These are phyloP conservation scores for Cebidichthys violaceus DNA, from an alignment of 2,113 vertebrate genomes.

Conservation along the genomic window DNA sequence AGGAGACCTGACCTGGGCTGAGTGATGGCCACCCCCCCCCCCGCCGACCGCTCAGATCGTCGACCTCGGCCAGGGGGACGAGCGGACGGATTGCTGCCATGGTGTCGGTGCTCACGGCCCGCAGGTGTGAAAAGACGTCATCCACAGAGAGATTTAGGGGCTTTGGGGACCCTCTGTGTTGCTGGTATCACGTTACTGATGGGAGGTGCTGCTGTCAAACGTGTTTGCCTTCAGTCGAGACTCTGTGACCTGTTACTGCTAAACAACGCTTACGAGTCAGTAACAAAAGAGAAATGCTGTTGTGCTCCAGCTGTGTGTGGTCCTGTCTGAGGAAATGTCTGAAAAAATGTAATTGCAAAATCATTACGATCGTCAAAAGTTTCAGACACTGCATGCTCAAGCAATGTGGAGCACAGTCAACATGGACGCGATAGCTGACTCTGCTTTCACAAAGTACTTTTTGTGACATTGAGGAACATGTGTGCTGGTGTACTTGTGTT, in stretches of 20 bases:
- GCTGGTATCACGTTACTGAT: constrained; percentile 50
- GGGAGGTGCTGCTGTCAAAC: constrained; percentile 59
- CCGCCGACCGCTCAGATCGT: constrained; percentile 4
- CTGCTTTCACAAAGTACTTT: background rate
- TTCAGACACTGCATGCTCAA: background rate
- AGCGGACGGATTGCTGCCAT: constrained; percentile 21
- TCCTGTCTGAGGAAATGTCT: background rate
- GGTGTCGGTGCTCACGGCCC: constrained; percentile 16
- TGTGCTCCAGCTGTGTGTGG: background rate
- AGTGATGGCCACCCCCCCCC: constrained; percentile 38
- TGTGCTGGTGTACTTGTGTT: background rate
- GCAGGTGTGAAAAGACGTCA: constrained; percentile 55
- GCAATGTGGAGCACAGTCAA: background rate
- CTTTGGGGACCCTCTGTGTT: constrained; percentile 34
- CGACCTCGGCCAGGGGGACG: constrained; percentile 25
- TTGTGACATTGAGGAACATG: background rate
- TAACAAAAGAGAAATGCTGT: background rate
- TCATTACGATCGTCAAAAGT: background rate
- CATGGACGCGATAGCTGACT: background rate
- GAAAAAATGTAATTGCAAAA: background rate
- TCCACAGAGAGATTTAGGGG: constrained; percentile 36
- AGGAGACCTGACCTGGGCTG: constrained; percentile 39
- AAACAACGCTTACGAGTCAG: background rate
- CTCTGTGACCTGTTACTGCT: constrained; percentile 32
- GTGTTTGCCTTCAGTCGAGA: constrained; percentile 49